phyloP scores from a whole-genome alignment of 92 coral and sea anemone genomes.

The Phenganax subtilis region DNA sequence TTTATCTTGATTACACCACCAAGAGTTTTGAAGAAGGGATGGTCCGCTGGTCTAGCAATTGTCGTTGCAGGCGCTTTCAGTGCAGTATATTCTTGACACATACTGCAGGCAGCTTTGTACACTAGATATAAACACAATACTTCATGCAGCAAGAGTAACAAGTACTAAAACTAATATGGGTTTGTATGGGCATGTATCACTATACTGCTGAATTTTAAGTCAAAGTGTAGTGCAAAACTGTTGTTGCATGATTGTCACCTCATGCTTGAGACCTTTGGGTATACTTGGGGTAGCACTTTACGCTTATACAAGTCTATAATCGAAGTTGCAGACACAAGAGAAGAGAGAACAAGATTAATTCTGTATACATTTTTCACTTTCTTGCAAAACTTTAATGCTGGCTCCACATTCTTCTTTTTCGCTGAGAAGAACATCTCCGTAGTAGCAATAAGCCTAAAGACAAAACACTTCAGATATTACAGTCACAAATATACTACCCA shows the following conservation, averaged over 20 bases:
- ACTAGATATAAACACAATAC: conserved; percentile 44
- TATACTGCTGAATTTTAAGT: too few relatives aligned
- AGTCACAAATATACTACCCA: background rate
- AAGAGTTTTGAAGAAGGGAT: conserved; percentile 83
- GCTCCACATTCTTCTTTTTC: conserved; percentile 80
- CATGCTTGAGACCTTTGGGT: too few relatives aligned
- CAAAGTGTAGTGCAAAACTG: too few relatives aligned
- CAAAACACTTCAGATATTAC: background rate
- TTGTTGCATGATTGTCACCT: too few relatives aligned
- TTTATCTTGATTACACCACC: conserved; percentile 77
- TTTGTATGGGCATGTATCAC: too few relatives aligned
- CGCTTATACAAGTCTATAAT: too few relatives aligned
- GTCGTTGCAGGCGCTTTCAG: conserved; percentile 86
- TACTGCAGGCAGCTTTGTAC: conserved; percentile 79
- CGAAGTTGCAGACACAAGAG: too few relatives aligned
- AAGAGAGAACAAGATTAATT: too few relatives aligned
- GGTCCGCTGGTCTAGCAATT: conserved; percentile 89
- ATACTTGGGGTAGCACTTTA: background rate
- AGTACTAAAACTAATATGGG: too few relatives aligned
- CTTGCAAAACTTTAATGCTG: conserved; percentile 80
- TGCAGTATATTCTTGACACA: conserved; percentile 85
- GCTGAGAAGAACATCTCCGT: conserved; percentile 85
- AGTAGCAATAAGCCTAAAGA: conserved; percentile 77
- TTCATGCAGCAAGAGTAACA: background rate
- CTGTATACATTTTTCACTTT: conserved; percentile 79